phyloP scores from a whole-genome alignment of 2,797 vertebrate species.

The Hippoglossus hippoglossus region DNA sequence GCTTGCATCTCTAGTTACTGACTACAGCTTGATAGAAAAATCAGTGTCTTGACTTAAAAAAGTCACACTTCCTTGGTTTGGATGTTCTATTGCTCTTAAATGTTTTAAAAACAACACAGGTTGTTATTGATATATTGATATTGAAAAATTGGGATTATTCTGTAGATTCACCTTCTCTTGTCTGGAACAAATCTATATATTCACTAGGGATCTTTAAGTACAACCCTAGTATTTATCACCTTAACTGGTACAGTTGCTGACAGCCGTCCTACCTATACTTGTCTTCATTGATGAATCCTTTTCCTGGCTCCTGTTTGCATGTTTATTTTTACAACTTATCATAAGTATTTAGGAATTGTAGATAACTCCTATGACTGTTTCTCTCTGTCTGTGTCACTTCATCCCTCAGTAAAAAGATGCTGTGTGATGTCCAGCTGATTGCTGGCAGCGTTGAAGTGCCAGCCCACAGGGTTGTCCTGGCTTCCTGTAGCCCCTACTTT shows the following conservation, averaged over 20 bases:
- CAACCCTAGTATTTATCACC: not conserved
- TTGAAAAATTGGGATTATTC: too few relatives aligned
- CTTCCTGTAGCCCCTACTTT: conserved; percentile 96
- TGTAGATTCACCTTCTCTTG: too few relatives aligned
- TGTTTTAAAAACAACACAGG: too few relatives aligned
- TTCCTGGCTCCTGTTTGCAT: not conserved
- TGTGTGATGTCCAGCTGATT: conserved; percentile 95
- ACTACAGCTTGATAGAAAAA: too few relatives aligned
- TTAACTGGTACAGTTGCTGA: conserved; percentile 2
- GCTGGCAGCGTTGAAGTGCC: conserved; percentile 92
- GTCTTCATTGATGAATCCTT: not conserved
- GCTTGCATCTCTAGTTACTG: too few relatives aligned
- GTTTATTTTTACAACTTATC: conserved; percentile 3
- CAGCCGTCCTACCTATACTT: not conserved
- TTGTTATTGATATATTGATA: too few relatives aligned
- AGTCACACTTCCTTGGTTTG: too few relatives aligned
- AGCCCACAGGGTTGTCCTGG: conserved; percentile 93
- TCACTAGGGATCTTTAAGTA: not conserved
- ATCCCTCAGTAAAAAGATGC: conserved; percentile 89
- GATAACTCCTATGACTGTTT: not conserved
- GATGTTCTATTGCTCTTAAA: too few relatives aligned
- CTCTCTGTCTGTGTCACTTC: not conserved
- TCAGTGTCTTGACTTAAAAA: too few relatives aligned
- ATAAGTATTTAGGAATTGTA: not conserved
- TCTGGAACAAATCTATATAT: not conserved